Evolutionary conservation across 2,888 invertebrate species (phyloP).

Genomic region (Drepanosiphum platanoidis): DNA sequence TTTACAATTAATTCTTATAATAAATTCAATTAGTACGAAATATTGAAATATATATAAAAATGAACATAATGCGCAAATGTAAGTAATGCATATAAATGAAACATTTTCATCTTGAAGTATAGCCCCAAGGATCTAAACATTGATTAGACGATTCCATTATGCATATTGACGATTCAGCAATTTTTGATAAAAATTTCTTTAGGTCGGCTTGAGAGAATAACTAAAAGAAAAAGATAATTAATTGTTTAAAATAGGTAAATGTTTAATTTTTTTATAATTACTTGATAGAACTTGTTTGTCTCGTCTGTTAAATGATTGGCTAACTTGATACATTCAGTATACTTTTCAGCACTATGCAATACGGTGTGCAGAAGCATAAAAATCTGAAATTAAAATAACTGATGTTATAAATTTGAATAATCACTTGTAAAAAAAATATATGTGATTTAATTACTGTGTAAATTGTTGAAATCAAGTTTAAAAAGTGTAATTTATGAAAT

Average conservation of each 20-base stretch:
- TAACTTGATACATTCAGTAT: constrained; percentile 81
- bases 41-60: background rate
- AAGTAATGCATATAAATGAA: background rate
- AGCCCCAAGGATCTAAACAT: constrained; percentile 86
- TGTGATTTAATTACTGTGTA: background rate
- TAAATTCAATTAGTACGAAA: background rate
- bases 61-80: background rate
- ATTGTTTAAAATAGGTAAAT: background rate
- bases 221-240: constrained; percentile 65
- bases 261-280: background rate
- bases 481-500: too few species aligned
- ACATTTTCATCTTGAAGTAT: background rate
- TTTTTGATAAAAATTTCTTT: constrained; percentile 78
- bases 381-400: constrained; percentile 12
- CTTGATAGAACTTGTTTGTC: constrained; percentile 79
- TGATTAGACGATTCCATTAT: constrained; percentile 71
- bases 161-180: constrained; percentile 81
- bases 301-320: constrained; percentile 84
- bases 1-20: background rate
- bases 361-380: constrained; percentile 72
- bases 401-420: background rate
- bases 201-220: constrained; percentile 77
- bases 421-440: background rate
- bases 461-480: too few species aligned
- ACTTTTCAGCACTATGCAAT: constrained; percentile 78